phyloP scores from a whole-genome alignment of 2,113 vertebrate species.

The Triplophysa siluroides region DNA sequence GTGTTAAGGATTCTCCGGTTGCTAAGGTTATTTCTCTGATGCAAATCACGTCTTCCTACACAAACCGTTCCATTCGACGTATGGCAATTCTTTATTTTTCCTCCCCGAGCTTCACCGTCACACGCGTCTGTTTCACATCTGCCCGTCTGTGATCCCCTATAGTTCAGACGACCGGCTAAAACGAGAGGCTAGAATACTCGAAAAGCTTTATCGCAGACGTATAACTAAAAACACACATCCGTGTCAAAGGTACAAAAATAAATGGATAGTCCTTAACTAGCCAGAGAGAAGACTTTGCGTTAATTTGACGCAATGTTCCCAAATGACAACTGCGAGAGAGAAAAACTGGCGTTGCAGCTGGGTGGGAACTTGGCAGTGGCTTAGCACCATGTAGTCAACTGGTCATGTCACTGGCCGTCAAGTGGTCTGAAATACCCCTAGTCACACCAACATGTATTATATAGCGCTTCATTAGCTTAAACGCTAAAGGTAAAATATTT shows the following conservation, averaged over 20 bases:
- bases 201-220: background rate
- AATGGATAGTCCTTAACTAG: background rate
- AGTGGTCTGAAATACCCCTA: background rate
- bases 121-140: constrained; percentile 24
- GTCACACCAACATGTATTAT: constrained; percentile 9
- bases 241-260: background rate
- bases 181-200: background rate
- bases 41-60: constrained; percentile 20
- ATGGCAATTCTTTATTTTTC: background rate
- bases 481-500: background rate
- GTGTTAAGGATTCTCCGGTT: constrained; percentile 33
- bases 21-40: constrained; percentile 8
- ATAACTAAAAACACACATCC: background rate
- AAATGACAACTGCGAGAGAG: background rate
- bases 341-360: background rate
- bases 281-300: background rate
- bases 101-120: background rate
- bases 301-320: background rate
- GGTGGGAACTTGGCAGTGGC: constrained; percentile 51
- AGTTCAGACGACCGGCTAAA: background rate
- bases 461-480: background rate
- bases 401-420: constrained; percentile 69
- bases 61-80: background rate
- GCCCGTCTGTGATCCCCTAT: constrained; percentile 5
- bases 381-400: constrained; percentile 55